Evolutionary conservation across 2,113 vertebrate species (phyloP), one percentile per base, ranked within the genome.

Genomic region (Athene noctua): DNA sequence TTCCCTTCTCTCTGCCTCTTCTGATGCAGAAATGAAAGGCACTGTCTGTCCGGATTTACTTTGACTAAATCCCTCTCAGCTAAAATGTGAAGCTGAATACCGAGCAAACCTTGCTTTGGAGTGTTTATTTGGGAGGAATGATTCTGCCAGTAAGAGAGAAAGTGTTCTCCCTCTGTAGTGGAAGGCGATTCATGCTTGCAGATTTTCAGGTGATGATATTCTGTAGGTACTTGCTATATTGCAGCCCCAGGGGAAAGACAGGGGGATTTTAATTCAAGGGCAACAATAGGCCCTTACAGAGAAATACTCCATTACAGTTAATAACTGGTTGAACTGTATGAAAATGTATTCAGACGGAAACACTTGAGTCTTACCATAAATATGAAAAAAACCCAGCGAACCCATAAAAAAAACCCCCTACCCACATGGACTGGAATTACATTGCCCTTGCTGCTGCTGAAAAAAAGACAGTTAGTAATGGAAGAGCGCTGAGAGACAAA

Each of bases 141-240:
- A 46, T 25, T 61, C 0, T 10, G 46, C 3, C 54, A 75, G 40
- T 17, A 84, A 63, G 13, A 85, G 5, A 62, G 10, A 25, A 81
- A 75, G 6, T 0, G 0, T 10, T 87, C 27, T 38, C 27, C 40
- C 42, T 75, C 20, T 25, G 6, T 2, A 42, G 32, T 1, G 7
- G 46, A 68, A 55, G 21, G 40, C 21, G 78, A 65, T 19, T 52
- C 44, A 68, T 1, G 9, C 61, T 15, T 21, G 30, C 65, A 72
- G 34, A 40, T n/a, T 47, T 68, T 38, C 78, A 87, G 58, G 26
- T 34, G 57, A 57, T 17, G 5, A 36, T 32, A 30, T 11, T 57
- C 46, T 34, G 8, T 10, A 71, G 19, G 66, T 30, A 38, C 16
- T 4, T 66, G 16, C 9, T 21, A 74, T 18, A 55, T 36, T 40